Base-by-base conservation (phyloP, 2,113 vertebrate species). In the Nycticryphes semicollaris region DNA sequence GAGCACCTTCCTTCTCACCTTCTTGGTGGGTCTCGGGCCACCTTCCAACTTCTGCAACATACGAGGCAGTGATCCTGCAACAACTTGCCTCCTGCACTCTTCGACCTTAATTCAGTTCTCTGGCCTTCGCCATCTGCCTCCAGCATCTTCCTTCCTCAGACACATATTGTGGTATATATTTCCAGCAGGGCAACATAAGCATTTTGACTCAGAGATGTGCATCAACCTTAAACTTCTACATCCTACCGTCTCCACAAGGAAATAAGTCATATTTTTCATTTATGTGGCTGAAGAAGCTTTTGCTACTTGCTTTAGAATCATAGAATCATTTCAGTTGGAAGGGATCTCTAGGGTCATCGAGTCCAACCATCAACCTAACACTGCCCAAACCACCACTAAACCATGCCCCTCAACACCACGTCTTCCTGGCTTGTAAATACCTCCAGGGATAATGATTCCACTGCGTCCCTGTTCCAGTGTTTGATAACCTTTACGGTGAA, bases 251-350 rank as follows among this genome's bases (percentile, higher is more conserved):
- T 57, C 66, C 12, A 6, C 47, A 19, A 27, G 27, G 48, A 53
- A 11, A 14, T 16, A 31, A 3, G 12, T 21, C 19, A 0, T 1
- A 35, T 11, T 76, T 72, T 53, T 30, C 2, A 5, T 35, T 17
- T 60, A 8, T 13, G 12, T 6, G 25, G 57, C n/a, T 70, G 63
- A 70, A 48, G 22, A 48, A 21, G 17, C 10, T 57, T 91, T 70
- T 82, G 30, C 14, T 70, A 13, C 51, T 53, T 60, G 37, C 9
- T 87, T 66, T 27, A 37, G 35, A 39, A 62, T 37, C 59, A 37
- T 7, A 37, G 59, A 60, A 37, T 62, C 9, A 35, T 16, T 23
- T 16, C 17, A 24, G 24, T 25, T 62, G 35, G 60, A 62, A 37
- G 59, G 35, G n/a, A 37, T 9, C 35, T 37, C 37, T 37, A 17